A percentile compares a stretch with the other conserved stretches of the same genome.
Conservation (phyloP, 2,797 vertebrate genomes). For the Mus minutoides region DNA sequence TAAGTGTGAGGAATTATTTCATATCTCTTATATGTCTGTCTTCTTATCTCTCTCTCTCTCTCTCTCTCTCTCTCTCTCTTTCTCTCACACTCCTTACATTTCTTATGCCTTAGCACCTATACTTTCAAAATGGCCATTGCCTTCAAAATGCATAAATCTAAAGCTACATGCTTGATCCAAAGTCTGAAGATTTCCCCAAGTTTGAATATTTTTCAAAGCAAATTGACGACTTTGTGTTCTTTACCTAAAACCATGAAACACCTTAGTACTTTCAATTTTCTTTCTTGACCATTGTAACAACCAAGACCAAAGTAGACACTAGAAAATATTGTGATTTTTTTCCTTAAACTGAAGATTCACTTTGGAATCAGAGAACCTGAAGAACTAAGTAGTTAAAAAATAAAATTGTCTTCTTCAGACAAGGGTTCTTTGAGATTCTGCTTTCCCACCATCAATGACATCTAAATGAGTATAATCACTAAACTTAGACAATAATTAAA, state of each 20-base stretch:
- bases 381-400: background rate
- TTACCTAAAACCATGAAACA: conserved; percentile 24
- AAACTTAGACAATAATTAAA: background rate
- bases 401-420: background rate
- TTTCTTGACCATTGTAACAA: conserved; percentile 18
- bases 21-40: background rate
- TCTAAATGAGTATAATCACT: background rate
- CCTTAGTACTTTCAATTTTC: background rate
- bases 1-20: background rate
- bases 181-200: background rate
- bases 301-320: background rate
- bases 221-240: background rate
- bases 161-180: background rate
- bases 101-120: background rate
- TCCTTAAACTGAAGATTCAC: background rate
- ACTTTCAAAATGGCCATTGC: background rate
- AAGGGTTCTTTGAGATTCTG: background rate
- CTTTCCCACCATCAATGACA: background rate
- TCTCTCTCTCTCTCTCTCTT: background rate
- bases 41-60: background rate
- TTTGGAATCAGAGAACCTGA: conserved; percentile 22
- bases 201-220: conserved; percentile 17
- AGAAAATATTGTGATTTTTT: background rate
- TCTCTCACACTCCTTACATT: background rate
- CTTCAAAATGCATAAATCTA: conserved; percentile 16